Evolutionary conservation across 2,797 vertebrate genomes (phyloP).

Genomic region (Eulemur rubriventer): DNA sequence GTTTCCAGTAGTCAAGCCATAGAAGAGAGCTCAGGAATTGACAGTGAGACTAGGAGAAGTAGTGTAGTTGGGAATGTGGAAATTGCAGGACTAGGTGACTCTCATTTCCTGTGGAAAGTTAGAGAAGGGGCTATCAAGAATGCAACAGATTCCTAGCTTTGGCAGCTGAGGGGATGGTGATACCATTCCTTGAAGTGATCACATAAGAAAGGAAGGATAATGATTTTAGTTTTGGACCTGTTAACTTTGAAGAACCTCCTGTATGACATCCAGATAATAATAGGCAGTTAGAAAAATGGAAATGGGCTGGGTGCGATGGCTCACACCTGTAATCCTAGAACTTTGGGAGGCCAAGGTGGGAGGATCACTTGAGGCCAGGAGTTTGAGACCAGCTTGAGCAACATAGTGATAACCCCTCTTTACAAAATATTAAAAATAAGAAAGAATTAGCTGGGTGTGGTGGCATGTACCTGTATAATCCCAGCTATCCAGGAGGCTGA

Average conservation of each 20-base stretch:
- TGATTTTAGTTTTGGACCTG: neutral
- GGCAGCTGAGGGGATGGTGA: neutral
- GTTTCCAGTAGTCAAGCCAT: neutral
- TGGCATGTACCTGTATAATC: no score
- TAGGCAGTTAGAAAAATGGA: neutral
- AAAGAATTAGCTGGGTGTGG: no score
- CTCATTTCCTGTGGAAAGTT: rapidly evolving
- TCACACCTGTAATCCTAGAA: no score
- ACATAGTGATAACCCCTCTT: no score
- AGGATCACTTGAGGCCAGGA: no score
- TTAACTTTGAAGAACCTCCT: neutral
- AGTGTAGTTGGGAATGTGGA: neutral
- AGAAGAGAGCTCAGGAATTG: neutral
- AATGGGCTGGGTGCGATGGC: neutral
- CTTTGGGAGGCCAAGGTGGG: no score
- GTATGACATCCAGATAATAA: neutral
- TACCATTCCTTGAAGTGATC: neutral
- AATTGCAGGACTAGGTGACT: neutral
- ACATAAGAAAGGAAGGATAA: neutral
- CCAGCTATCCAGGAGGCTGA: no score
- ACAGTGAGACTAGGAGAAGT: neutral
- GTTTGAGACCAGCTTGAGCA: no score
- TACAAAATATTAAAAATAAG: no score
- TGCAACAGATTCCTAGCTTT: neutral
- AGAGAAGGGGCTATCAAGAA: neutral